Evolutionary conservation across 1,140 invertebrate genomes (phyloP), one percentile per base, ranked within the genome.

Genomic region (Elymnias hypermnestra): DNA sequence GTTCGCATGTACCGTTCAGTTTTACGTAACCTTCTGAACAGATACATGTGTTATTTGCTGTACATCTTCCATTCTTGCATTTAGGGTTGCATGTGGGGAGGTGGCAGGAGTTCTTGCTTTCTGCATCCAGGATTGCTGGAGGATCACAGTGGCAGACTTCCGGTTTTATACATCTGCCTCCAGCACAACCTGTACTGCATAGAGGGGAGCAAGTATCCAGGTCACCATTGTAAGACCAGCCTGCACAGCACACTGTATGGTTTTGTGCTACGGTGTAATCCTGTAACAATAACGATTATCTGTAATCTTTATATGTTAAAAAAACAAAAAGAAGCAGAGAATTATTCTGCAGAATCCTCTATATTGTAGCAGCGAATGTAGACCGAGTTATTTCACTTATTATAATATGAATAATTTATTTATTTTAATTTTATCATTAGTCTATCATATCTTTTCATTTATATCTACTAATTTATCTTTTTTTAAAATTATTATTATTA

Each of bases 131-230:
- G 28, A 40, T 42, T 1, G 45, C 14, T 0, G 75, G 73, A 3
- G 66, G 59, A 1, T 78, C 55, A 41, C 89, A 90, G 2, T 73
- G 63, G 47, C 91, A 92, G 1, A 50, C 56, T n/a, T 91, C 79
- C 0, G 89, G 89, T 0, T 63, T 77, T 23, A 72, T 50, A 53
- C 91, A 92, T n/a, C 53, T 57, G 0, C 89, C 88, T 10, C 89
- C 87, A 1, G 69, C 57, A 53, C 90, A 91, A 5, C 88, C 88
- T 7, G 83, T 83, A 7, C 87, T 87, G 59, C 89, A 90, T 5
- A 73, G 58, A 3, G 83, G 58, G n/a, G 64, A 58, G 45, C 89
- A 90, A 59, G 39, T 68, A 15, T 78, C 88, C 63, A 18, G 26
- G 3, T 57, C 49, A 19, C 42, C 53, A 8, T 45, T 39, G 37